Base-by-base conservation (phyloP, 2,797 vertebrate genomes). In the Myripristis murdjan region DNA sequence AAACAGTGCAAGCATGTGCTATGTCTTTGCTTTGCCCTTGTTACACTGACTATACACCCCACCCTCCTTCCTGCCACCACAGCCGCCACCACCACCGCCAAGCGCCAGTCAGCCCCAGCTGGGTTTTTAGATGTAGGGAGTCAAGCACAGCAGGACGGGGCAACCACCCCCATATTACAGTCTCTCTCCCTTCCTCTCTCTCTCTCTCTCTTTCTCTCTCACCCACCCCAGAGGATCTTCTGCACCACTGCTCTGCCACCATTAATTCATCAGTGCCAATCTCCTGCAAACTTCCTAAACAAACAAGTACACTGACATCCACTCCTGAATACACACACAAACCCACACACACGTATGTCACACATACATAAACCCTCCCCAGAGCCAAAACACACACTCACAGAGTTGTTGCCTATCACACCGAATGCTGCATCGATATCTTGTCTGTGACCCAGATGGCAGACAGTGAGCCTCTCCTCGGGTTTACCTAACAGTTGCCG, bases 181-280 rank as follows among this genome's bases (percentile, higher is more conserved):
- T 22, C 24, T 63, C 26, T 1, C 24, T 73, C 31, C 62, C 58
- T 69, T 41, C 5, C 59, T 57, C 22, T 63, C 71, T 44, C 11
- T 4, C 11, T 4, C 46, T 16, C n/a, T 37, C 60, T 43, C 16
- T 24, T 62, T 9, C 16, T 26, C 74, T 58, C 33, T 43, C 26
- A 26, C 53, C 26, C 67, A 56, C 75, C 83, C 69, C 54, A 7
- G 66, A 84, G 82, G 82, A 52, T 77, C 78, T 90, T 92, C 87
- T 81, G 87, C 86, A 79, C 78, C 87, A 84, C 76, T 85, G 78
- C 83, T 75, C 88, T 93, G 92, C 87, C 93, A 92, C 87, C 75
- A 81, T 77, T 66, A 78, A 92, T 94, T 90, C 75, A 86, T 94
- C 89, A 90, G 65, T 24, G 39, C 72, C 83, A 82, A 80, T 85